These are phyloP conservation scores for Metacarcinus magister DNA, from an alignment of 2,888 invertebrate species.

Conservation along the genomic window DNA sequence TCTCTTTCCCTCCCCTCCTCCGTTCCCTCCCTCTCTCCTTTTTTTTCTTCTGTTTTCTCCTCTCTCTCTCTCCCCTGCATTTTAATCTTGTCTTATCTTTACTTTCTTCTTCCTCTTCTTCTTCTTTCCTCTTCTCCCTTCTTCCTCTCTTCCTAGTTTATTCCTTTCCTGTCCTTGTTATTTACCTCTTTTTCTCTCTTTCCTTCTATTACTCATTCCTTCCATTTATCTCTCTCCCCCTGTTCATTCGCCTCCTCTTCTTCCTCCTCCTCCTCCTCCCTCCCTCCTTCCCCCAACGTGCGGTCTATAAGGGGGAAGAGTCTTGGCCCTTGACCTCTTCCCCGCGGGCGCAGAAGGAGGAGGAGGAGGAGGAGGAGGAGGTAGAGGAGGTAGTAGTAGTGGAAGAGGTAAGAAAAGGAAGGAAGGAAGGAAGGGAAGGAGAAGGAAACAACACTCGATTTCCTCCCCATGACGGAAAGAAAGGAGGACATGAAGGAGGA, in stretches of 20 bases:
- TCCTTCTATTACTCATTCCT: background rate
- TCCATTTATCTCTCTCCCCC: background rate
- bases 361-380: constrained; percentile 13
- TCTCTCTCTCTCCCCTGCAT: background rate
- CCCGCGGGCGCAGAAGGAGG: background rate
- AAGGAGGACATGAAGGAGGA: background rate
- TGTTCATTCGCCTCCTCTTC: background rate
- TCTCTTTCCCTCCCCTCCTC: background rate
- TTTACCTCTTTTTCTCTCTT: background rate
- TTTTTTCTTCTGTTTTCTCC: background rate
- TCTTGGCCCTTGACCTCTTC: background rate
- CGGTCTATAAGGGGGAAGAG: background rate
- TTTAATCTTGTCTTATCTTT: background rate
- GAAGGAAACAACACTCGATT: background rate
- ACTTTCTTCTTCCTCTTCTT: background rate
- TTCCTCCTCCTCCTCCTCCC: background rate
- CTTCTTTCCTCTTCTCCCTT: background rate
- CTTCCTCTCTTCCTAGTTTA: background rate
- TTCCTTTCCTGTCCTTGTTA: background rate
- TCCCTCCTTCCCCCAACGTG: background rate
- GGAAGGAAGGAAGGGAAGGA: background rate
- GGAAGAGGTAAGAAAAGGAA: background rate
- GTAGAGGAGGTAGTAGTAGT: background rate
- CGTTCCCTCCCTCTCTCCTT: background rate
- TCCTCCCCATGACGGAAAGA: constrained; percentile 17